phyloP scores from a whole-genome alignment of 92 coral and sea anemone species.

The Chrysogorgia sp. region DNA sequence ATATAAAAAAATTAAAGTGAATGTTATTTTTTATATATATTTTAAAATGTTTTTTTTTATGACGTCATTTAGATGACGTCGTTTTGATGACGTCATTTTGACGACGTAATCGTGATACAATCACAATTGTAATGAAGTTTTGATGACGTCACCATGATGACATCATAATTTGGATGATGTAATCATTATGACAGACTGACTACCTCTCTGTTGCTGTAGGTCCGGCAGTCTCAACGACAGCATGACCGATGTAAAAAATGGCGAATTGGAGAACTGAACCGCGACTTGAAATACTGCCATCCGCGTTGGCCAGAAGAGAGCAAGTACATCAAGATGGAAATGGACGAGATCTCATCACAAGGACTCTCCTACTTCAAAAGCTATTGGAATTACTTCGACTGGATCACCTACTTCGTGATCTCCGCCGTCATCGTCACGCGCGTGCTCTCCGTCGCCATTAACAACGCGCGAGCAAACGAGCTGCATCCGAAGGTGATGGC shows the following conservation, averaged over 20 bases:
- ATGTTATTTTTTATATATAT: too few species aligned
- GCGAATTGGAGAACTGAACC: slow-evolving; percentile 77
- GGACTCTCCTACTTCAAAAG: slow-evolving; percentile 95
- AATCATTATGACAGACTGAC: too few species aligned
- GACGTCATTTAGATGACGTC: too few species aligned
- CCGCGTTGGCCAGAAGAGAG: slow-evolving; percentile 99
- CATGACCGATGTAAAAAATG: slow-evolving; percentile 84
- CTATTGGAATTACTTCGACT: slow-evolving; percentile 97
- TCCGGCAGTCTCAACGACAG: slow-evolving; percentile 68
- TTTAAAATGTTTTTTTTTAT: too few species aligned
- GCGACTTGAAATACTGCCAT: slow-evolving; percentile 79
- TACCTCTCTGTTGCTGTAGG: slow-evolving; percentile 59
- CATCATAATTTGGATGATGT: too few species aligned
- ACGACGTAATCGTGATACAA: too few species aligned
- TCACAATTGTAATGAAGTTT: too few species aligned
- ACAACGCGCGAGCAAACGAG: slow-evolving; percentile 54
- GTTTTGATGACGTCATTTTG: too few species aligned
- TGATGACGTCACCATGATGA: too few species aligned
- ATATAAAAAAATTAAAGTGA: too few species aligned
- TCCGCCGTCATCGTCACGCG: slow-evolving; percentile 78
- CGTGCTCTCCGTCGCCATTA: slow-evolving; percentile 67
- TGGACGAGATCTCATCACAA: slow-evolving; percentile 70
- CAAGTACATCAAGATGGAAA: slow-evolving; percentile 92
- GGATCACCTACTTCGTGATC: slow-evolving; percentile 95
- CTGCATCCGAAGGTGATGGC: slow-evolving; percentile 83